Percentiles rank a stretch among this genome's conserved stretches.
Evolutionary conservation across 2,113 vertebrate genomes (phyloP).

Genomic region (Anolis sagrei): DNA sequence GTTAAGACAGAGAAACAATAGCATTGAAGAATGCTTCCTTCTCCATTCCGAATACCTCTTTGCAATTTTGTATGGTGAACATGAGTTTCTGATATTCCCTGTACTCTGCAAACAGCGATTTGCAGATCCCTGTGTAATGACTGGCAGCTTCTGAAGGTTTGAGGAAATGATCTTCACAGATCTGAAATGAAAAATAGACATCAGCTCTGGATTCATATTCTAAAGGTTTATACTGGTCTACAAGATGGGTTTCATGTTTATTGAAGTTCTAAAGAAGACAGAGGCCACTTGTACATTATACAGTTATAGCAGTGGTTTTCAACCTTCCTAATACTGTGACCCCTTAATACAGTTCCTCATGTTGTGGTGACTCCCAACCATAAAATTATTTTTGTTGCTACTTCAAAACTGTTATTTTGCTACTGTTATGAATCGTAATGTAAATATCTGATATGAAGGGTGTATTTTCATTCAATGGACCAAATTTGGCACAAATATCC

Average conservation of each 20-base stretch:
- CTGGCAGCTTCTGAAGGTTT: constrained; percentile 64
- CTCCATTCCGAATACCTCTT: constrained; percentile 58
- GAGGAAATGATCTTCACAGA: constrained; percentile 70
- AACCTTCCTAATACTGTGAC: no score
- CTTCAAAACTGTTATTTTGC: no score
- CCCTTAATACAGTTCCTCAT: no score
- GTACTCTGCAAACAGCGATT: constrained; percentile 69
- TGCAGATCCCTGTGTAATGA: constrained; percentile 72
- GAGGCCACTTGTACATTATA: no score
- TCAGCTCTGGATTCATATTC: neutral
- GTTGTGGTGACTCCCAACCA: no score
- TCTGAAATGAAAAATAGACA: constrained; percentile 59
- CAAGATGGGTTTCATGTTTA: neutral
- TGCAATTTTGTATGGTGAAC: constrained; percentile 67
- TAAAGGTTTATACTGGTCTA: neutral
- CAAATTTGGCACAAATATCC: no score
- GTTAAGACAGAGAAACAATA: neutral
- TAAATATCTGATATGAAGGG: no score
- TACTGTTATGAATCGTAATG: no score
- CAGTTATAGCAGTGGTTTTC: no score
- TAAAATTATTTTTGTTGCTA: no score
- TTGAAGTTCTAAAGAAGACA: neutral
- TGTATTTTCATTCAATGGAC: no score
- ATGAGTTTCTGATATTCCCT: constrained; percentile 72
- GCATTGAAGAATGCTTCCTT: neutral